Percentiles rank a stretch among this genome's conserved stretches.
Evolutionary conservation across 2,113 vertebrate species (phyloP).

Genomic region (Xyliphius kryptos): DNA sequence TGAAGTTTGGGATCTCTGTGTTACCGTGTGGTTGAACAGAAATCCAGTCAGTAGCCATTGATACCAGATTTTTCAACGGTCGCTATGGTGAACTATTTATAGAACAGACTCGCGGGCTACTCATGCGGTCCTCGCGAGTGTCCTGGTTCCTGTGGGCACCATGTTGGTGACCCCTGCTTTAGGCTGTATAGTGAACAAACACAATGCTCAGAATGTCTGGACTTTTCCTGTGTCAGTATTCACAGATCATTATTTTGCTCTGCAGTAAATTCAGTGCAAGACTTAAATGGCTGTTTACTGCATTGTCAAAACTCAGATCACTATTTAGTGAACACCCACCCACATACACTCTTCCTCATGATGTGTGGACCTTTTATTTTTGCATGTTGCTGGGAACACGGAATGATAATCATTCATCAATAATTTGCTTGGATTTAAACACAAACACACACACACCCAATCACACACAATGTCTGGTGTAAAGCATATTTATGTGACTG

Average conservation of each 20-base stretch:
- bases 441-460: conserved; percentile 1
- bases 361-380: neutral
- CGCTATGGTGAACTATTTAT: no score
- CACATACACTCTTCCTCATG: neutral
- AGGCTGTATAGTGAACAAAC: no score
- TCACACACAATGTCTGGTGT: neutral
- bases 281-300: neutral
- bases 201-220: neutral
- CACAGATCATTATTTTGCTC: conserved; percentile 8
- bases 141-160: no score
- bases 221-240: neutral
- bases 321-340: conserved; percentile 1
- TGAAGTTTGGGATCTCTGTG: no score
- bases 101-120: no score
- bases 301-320: neutral
- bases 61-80: no score
- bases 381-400: neutral
- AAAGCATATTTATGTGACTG: no score
- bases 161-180: no score
- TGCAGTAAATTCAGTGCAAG: neutral
- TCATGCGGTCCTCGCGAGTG: no score
- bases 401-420: no score
- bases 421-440: neutral
- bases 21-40: no score
- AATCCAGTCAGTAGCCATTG: no score